phyloP scores from a whole-genome alignment of 37 sponge, comb jelly and placozoan genomes.

The Tethya wilhelma region DNA sequence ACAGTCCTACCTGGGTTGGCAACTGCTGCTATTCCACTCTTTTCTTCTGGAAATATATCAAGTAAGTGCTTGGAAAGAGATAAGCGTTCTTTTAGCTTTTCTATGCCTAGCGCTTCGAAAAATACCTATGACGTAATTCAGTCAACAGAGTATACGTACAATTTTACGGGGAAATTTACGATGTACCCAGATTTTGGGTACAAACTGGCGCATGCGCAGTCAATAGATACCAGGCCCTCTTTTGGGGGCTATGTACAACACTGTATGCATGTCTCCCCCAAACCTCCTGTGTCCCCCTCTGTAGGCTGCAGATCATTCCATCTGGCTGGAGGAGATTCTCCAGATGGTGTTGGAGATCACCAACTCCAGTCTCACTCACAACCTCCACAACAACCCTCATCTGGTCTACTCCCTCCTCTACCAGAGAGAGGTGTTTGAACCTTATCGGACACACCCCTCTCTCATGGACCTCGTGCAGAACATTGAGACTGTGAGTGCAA shows the following conservation, averaged over 20 bases:
- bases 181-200: too few relatives aligned
- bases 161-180: too few relatives aligned
- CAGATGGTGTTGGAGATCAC: constrained; percentile 92
- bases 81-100: too few relatives aligned
- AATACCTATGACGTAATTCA: too few relatives aligned
- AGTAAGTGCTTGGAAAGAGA: too few relatives aligned
- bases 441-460: constrained; percentile 76
- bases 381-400: constrained; percentile 85
- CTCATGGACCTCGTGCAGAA: constrained; percentile 87
- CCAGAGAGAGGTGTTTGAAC: constrained; percentile 84
- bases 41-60: too few relatives aligned
- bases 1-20: too few relatives aligned
- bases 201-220: too few relatives aligned
- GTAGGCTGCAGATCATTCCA: constrained; percentile 71
- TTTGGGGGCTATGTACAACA: too few relatives aligned
- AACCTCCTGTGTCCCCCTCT: background rate
- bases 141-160: too few relatives aligned
- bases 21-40: background rate
- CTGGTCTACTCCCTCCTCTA: constrained; percentile 93
- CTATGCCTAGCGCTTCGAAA: too few relatives aligned
- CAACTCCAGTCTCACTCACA: constrained; percentile 86
- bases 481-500: constrained; percentile 87
- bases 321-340: constrained; percentile 91
- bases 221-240: too few relatives aligned
- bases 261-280: background rate